Base-by-base conservation (phyloP, 2,113 vertebrate species). In the Passer domesticus region DNA sequence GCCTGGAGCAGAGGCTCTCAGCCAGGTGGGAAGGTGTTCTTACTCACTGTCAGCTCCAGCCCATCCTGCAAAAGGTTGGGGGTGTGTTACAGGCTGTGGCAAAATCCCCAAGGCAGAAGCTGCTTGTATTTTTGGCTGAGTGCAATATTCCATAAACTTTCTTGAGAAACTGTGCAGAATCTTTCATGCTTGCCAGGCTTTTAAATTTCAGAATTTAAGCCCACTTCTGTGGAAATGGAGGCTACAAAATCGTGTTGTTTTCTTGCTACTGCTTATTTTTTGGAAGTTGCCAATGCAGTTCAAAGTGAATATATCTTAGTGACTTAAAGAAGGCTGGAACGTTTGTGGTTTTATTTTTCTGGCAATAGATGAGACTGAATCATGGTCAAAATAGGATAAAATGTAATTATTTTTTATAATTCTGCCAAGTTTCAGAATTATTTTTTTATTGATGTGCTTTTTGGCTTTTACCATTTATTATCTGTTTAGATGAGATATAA, bases 401-500 rank as follows among this genome's bases (percentile, higher is more conserved):
- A 74, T 81, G 18, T 89, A 91, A 96, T 95, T 83, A 85, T 86
- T 92, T 95, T 83, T 83, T 89, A 75, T 84, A 86, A 83, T 86
- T 89, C 85, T 86, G 90, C 88, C 92, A 96, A 96, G 87, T 83
- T 95, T 86, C 47, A 66, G 79, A 93, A 87, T 93, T 94, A 68
- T 70, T 94, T 59, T 95, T 95, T 96, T 87, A 90, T 75, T 90
- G 68, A 92, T 87, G 59, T 95, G 60, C 85, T 93, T 93, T 93
- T 92, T 92, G 93, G 83, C 90, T 95, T 93, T 94, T 85, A 52
- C 76, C 59, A 63, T 88, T 89, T 91, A 76, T 92, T 97, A 83
- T 96, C 90, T 96, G 66, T 83, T 96, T 96, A 92, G 93, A 83
- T 92, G 72, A 90, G 66, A 78, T 94, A 56, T 27, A 92, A 90